These are phyloP conservation scores for Troides helena DNA, from an alignment of 2,888 invertebrate species.

Conservation along the genomic window DNA sequence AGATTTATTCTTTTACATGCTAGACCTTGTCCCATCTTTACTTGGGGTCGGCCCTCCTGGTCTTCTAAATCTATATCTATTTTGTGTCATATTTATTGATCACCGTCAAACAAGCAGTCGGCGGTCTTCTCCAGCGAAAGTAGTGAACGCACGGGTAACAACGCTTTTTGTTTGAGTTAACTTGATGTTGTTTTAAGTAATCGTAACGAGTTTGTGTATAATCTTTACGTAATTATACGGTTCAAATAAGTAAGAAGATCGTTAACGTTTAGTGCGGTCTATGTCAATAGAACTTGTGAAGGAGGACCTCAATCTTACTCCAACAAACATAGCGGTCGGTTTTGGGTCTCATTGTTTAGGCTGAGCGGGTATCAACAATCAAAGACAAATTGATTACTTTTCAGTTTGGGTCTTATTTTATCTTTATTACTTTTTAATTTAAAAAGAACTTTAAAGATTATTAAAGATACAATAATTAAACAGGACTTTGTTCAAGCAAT, in stretches of 20 bases:
- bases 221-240: slow-evolving; percentile 24
- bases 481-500: not conserved
- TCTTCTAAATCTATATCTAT: no score
- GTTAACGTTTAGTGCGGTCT: slow-evolving; percentile 67
- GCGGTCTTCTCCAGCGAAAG: no score
- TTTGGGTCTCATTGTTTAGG: slow-evolving; percentile 28
- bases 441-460: not conserved
- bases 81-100: no score
- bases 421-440: not conserved
- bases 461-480: no score
- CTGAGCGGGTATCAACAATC: slow-evolving; percentile 12
- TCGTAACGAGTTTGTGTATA: not conserved
- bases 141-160: no score
- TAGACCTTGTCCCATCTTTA: no score
- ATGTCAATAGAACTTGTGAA: slow-evolving; percentile 52
- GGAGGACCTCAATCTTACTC: slow-evolving; percentile 56
- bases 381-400: slow-evolving; percentile 15
- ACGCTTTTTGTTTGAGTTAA: no score
- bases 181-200: not conserved
- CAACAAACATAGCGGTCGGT: slow-evolving; percentile 48
- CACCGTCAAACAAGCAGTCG: no score
- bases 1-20: no score
- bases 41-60: no score
- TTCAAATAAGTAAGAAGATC: slow-evolving; percentile 57
- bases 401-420: not conserved